Base-by-base conservation (phyloP, 2,797 vertebrate species). In the Gambelia wislizenii region DNA sequence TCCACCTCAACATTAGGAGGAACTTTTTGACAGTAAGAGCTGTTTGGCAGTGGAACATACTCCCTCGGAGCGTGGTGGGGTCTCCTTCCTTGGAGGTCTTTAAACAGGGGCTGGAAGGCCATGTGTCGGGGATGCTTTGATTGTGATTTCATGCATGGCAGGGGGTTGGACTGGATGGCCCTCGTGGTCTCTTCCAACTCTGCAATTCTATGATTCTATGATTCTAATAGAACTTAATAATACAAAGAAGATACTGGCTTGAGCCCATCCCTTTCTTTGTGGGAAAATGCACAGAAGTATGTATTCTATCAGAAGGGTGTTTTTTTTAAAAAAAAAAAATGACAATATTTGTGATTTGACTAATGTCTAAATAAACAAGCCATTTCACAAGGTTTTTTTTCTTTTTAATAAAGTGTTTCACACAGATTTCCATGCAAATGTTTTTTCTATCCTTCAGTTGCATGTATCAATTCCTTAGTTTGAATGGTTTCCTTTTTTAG, bases 401-500 rank as follows among this genome's bases (percentile, higher is more conserved):
- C 13, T 52, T 72, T 27, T 5, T 14, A 69, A 83, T n/a, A 0
- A 54, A n/a, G 49, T 36, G 49, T 47, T 84, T 33, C 12, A 36
- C 20, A 56, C 69, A 72, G 20, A 12, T 67, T 25, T 69, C n/a
- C 47, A 84, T 25, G 44, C 22, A 39, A 70, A 72, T 84, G n/a
- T 52, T 27, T 83, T 83, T 52, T 33, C 67, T 72, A 10, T 20
- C 54, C 47, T 69, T 42, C 47, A 42, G 67, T 6, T 36, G 44
- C 69, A 84, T 12, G 30, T n/a, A 39, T 54, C 36, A 72, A 39
- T 74, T 84, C 27, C 16, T 74, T 74, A 84, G 20, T 84, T 84
- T 84, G n/a, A 84, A 84, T 52, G 39, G n/a, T 84, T 84, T 84
- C 69, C 49, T 84, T 27, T 84, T 49, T 54, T 18, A 20, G 27